Base-by-base conservation (phyloP, 1,140 invertebrate species). In the Procambarus clarkii region DNA sequence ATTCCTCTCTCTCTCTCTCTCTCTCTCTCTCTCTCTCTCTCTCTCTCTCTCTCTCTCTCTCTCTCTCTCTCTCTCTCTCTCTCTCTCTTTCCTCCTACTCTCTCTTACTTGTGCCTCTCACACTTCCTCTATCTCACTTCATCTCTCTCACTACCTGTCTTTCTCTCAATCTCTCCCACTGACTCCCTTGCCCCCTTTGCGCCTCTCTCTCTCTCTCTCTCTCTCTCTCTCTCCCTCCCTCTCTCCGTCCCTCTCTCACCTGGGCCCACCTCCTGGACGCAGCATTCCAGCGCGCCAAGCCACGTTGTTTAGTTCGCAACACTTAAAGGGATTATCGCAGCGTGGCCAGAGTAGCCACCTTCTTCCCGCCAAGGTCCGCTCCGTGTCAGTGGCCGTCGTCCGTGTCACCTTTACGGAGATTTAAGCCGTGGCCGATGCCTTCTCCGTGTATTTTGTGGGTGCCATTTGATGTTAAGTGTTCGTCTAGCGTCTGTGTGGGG, bases 251-350 rank as follows among this genome's bases (percentile, higher is more conserved):
- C 34, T 77, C 76, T 77, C 34, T 45, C 45, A 15, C 34, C n/a
- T 13, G 11, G 24, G n/a, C 44, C n/a, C 77, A 84, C 74, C 82
- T 79, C 88, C 81, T 64, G 54, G 69, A 78, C 88, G 78, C 74
- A 79, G 82, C 88, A 91, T 91, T 91, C 88, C 88, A 91, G 76
- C 54, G 88, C 82, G 88, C 77, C 86, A 82, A 91, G 88, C 71
- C 54, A 86, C 83, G 88, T 91, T 91, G 88, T 91, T 91, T 91
- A 91, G 88, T 84, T 91, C 88, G 88, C 76, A 91, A 91, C 88
- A 80, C 88, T 91, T 91, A 91, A 91, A 86, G 88, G 88, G 88
- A 91, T 91, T 91, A 91, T 78, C 71, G 46, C 54, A 44, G 83
- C 44, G 88, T 79, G 44, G 88, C 76, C 88, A 45, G 82, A 77